Percentiles rank a stretch among this genome's conserved stretches.
Conservation (phyloP, 2,797 vertebrate species). For the Poeciliopsis paucimaculata region DNA sequence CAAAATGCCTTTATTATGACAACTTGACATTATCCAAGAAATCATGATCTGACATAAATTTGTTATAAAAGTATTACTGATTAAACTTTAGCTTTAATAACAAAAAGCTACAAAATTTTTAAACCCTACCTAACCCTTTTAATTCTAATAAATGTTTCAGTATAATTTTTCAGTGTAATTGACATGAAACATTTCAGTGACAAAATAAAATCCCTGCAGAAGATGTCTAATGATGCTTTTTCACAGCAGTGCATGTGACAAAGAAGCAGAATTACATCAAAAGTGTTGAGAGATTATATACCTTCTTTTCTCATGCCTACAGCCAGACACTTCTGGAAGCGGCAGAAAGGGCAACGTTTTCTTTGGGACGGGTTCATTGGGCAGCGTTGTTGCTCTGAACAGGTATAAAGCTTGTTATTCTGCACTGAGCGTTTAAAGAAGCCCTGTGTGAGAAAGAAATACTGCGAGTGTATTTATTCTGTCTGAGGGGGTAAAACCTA, state of each 20-base stretch:
- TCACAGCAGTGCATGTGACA: slow-evolving; percentile 6
- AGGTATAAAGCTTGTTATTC: slow-evolving; percentile 85
- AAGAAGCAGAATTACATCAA: background rate
- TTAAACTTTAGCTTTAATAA: too few relatives aligned
- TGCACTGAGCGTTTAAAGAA: slow-evolving; percentile 87
- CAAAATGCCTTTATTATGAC: too few relatives aligned
- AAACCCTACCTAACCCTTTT: background rate
- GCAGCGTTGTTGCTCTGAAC: slow-evolving; percentile 81
- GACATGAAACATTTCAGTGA: background rate
- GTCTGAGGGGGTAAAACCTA: background rate
- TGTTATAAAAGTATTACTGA: too few relatives aligned
- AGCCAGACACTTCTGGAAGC: slow-evolving; percentile 85
- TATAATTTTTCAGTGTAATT: background rate
- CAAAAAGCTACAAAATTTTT: too few relatives aligned
- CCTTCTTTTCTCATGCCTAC: slow-evolving; percentile 87
- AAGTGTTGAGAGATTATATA: slow-evolving; percentile 38
- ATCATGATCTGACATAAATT: too few relatives aligned
- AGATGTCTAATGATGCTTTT: background rate
- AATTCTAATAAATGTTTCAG: background rate
- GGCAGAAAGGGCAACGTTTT: slow-evolving; percentile 84
- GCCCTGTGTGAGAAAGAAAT: slow-evolving; percentile 60
- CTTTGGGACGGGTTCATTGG: slow-evolving; percentile 83
- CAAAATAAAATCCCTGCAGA: background rate
- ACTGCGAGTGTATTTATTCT: background rate
- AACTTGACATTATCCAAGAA: too few relatives aligned